These are phyloP conservation scores for Polyodon spathula DNA, from an alignment of 2,113 vertebrate species.

Conservation along the genomic window DNA sequence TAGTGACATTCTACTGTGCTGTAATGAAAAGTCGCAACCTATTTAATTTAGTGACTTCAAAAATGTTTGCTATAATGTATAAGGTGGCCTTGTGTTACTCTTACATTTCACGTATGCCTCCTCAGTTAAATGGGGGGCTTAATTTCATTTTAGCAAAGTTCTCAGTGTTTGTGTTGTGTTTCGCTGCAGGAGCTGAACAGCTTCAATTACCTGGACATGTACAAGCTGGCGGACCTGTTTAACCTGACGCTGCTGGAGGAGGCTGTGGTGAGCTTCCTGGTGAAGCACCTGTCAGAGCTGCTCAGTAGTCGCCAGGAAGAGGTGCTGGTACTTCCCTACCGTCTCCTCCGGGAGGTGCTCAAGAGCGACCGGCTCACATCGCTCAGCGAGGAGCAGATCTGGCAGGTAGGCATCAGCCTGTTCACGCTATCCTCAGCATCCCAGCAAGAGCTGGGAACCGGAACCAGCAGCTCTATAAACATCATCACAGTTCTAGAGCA, in stretches of 20 bases:
- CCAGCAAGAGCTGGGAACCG: too few species aligned
- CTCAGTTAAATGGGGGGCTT: not conserved
- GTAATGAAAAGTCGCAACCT: too few species aligned
- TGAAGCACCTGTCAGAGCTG: constrained; percentile 89
- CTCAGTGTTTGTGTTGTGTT: constrained; percentile 6
- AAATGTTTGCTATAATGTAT: too few species aligned
- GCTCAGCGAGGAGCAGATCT: constrained; percentile 90
- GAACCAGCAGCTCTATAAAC: too few species aligned
- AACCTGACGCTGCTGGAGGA: constrained; percentile 88
- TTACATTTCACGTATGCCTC: not conserved
- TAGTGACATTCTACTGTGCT: too few species aligned
- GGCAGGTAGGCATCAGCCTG: constrained; percentile 68
- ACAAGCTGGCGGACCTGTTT: constrained; percentile 92
- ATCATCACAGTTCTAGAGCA: too few species aligned
- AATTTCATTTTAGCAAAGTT: not conserved
- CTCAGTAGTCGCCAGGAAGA: constrained; percentile 78
- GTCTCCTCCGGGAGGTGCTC: constrained; percentile 85
- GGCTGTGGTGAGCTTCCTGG: constrained; percentile 87
- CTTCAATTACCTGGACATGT: constrained; percentile 95
- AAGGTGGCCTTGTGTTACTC: too few species aligned
- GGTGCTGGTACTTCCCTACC: constrained; percentile 79
- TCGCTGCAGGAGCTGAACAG: constrained; percentile 80
- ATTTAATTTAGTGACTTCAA: too few species aligned
- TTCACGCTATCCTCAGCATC: too few species aligned
- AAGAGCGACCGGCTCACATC: constrained; percentile 94